phyloP scores from a whole-genome alignment of 2,113 vertebrate species.

The Okapia johnstoni region DNA sequence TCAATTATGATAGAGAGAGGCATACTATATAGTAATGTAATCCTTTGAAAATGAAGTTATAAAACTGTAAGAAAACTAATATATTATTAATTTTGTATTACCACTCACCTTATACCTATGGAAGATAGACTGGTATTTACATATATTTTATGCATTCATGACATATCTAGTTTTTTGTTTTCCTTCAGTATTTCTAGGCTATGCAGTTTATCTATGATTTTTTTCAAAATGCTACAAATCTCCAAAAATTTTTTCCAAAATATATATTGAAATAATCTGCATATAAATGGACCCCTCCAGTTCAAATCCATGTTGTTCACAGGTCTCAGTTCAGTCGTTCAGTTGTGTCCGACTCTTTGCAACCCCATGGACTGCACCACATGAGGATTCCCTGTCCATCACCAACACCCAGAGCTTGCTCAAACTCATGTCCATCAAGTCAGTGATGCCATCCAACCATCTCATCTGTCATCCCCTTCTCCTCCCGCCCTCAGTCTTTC shows the following conservation, averaged over 20 bases:
- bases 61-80: neutral
- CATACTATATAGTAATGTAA: neutral
- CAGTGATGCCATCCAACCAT: neutral
- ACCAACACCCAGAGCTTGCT: neutral
- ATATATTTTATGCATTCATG: neutral
- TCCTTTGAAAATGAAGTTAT: neutral
- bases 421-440: neutral
- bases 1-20: neutral
- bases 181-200: neutral
- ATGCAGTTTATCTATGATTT: neutral
- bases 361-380: neutral
- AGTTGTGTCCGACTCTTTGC: neutral
- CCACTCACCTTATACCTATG: neutral
- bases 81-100: neutral
- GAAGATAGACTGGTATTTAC: neutral
- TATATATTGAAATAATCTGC: neutral
- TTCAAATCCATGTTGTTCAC: neutral
- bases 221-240: neutral
- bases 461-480: neutral
- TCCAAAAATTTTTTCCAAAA: neutral
- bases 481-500: neutral
- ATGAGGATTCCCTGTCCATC: neutral
- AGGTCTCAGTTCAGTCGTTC: neutral
- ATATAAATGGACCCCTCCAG: neutral
- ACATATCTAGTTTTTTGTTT: neutral